Evolutionary conservation across 1,140 invertebrate genomes (phyloP), one percentile per base, ranked within the genome.

Genomic region (Bombus confusus): DNA sequence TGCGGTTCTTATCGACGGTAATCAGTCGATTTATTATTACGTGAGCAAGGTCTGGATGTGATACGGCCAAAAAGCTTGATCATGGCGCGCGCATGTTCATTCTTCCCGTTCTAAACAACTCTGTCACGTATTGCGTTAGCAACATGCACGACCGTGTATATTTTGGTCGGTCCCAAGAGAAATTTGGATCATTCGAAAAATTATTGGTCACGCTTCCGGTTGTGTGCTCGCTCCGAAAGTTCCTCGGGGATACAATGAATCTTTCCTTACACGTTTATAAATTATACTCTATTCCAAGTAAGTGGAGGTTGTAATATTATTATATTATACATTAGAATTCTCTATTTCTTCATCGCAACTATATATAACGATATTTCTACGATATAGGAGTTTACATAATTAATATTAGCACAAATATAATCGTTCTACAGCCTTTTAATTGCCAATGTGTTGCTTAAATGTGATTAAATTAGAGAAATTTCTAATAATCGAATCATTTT

Each of bases 1-100:
- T 93, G 87, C 90, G 92, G 83, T 91, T 93, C 92, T 93, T 94
- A 94, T 94, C 94, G 93, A 94, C 92, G 91, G 86, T 92, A 92
- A 94, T 94, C 92, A 90, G 62, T 90, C 86, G 89, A 94, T 94
- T 94, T 94, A 94, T 94, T 91, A 90, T 90, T 91, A 91, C 87
- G 88, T 81, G 88, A 86, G 83, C 79, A 66, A 77, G 83, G 88
- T 87, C 72, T 64, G 78, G 68, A 73, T 59, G 80, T 88, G 88
- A 86, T 90, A 91, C 69, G 86, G 81, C 86, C 86, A 85, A 90
- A 90, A 87, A 86, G 86, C 79, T 87, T 57, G 64, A 78, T 85
- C 77, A 64, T 68, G 66, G 77, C 47, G 72, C 39, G 79, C 89
- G 73, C 86, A 82, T 86, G 81, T 86, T 78, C 80, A 86, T 74